Evolutionary conservation across 2,797 vertebrate genomes (phyloP), one percentile per base, ranked within the genome.

Genomic region (Galaxias olidus): DNA sequence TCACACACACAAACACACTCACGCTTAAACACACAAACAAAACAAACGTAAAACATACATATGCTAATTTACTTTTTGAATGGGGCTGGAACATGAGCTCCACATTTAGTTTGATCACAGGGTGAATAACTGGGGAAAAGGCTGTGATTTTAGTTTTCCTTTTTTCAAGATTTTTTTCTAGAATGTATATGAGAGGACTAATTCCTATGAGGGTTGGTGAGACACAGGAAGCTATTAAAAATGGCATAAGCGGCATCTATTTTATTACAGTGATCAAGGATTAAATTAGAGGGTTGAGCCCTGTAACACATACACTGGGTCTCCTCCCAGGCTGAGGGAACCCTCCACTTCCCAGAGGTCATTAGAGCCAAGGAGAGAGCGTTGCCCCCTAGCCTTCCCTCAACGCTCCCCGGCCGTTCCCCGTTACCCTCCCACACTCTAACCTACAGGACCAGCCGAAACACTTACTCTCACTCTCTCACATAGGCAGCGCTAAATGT

Each of bases 191-290:
- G 72, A 85, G 84, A 83, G 71, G 68, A 78, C 75, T 71, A 61
- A 77, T 66, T 80, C 82, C 84, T 84, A 70, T 71, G 86, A 88
- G 86, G 73, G 58, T 84, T 86, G 72, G 81, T 84, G 80, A 80
- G 75, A 79, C 84, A 80, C 73, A 88, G 87, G 82, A 89, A 85
- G 83, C 85, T 78, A 90, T 87, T 88, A 88, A 69, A 78, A 80
- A 75, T 84, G 75, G 63, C 71, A 46, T 81, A 86, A 87, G 86
- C 84, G 76, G 64, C 89, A 88, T 91, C 81, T 88, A 83, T 90
- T 89, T 88, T 84, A 89, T 88, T 89, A 87, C 76, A 72, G 82
- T 85, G 88, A 90, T 88, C 87, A 88, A 87, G 88, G 90, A 90
- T 89, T 90, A 88, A 90, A 89, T 90, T 87, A 90, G 75, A 84